A percentile compares a stretch with the other conserved stretches of the same genome.
These are phyloP conservation scores for Caenorhabditis drosophilae DNA, from an alignment of 2,888 invertebrate genomes.

Conservation along the genomic window DNA sequence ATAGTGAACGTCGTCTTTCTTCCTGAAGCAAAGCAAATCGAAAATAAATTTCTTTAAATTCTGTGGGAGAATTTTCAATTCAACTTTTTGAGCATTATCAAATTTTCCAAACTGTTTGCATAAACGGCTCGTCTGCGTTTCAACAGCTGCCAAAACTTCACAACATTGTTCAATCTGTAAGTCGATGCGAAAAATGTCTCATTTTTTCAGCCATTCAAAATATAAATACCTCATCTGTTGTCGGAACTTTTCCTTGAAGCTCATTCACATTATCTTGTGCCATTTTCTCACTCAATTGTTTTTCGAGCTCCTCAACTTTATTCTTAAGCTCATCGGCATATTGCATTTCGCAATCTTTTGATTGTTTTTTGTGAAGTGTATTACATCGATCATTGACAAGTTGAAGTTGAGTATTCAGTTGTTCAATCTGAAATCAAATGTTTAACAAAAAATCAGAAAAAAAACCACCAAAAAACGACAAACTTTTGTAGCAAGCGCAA, in stretches of 20 bases:
- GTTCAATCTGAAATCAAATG: constrained; percentile 51
- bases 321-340: constrained; percentile 61
- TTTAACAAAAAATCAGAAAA: background rate
- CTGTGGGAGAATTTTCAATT: background rate
- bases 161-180: constrained; percentile 65
- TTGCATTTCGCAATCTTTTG: constrained; percentile 36
- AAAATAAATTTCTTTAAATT: constrained; percentile 11
- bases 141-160: constrained; percentile 64
- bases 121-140: constrained; percentile 62
- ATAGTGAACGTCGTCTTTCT: constrained; percentile 63
- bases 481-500: constrained; percentile 66
- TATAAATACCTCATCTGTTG: constrained; percentile 56
- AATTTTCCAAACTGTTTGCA: constrained; percentile 66
- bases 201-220: too few relatives aligned
- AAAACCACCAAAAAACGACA: background rate
- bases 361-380: constrained; percentile 61
- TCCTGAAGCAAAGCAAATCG: too few relatives aligned
- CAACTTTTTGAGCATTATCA: constrained; percentile 59
- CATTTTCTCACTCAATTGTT: constrained; percentile 53
- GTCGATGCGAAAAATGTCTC: too few relatives aligned
- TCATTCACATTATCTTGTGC: constrained; percentile 42
- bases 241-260: constrained; percentile 52
- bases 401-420: constrained; percentile 61
- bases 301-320: constrained; percentile 61
- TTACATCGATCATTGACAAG: constrained; percentile 64